These are phyloP conservation scores for Lypha dubia DNA, from an alignment of 2,888 invertebrate species.

Conservation along the genomic window DNA sequence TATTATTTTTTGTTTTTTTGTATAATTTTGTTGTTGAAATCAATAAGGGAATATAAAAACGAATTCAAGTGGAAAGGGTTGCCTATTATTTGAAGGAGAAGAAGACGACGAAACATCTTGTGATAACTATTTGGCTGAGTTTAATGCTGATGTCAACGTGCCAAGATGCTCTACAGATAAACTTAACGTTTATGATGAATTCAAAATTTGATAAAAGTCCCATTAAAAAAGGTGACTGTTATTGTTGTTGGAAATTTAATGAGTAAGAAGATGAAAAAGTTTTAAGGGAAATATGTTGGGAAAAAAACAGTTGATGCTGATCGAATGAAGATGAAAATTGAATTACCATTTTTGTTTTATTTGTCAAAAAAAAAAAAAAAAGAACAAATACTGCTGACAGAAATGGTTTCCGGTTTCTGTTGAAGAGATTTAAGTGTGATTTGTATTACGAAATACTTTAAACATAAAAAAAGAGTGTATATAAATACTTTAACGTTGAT, in stretches of 20 bases:
- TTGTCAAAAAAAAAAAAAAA: background rate
- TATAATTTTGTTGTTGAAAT: slow-evolving; percentile 35
- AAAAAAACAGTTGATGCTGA: slow-evolving; percentile 33
- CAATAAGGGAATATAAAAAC: slow-evolving; percentile 34
- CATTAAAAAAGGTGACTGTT: slow-evolving; percentile 40
- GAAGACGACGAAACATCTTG: no score
- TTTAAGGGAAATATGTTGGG: background rate
- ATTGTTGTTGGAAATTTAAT: slow-evolving; percentile 1
- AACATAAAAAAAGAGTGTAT: no score
- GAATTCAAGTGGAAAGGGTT: slow-evolving; percentile 15
- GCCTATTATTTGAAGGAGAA: slow-evolving; percentile 29
- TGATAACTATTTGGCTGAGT: slow-evolving; percentile 22
- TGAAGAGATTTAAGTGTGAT: no score
- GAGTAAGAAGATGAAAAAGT: background rate
- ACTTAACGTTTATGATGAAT: slow-evolving; percentile 57
- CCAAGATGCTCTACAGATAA: slow-evolving; percentile 50
- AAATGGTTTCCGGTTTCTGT: background rate
- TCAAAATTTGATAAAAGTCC: slow-evolving; percentile 61
- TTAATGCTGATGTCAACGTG: slow-evolving; percentile 60
- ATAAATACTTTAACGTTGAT: no score
- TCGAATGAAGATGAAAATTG: slow-evolving; percentile 39
- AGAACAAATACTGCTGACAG: background rate
- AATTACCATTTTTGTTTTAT: slow-evolving; percentile 17
- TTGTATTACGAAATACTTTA: no score
- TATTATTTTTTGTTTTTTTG: background rate